Conservation (phyloP, 2,888 invertebrate species). For the Bursaphelenchus okinawaensis region DNA sequence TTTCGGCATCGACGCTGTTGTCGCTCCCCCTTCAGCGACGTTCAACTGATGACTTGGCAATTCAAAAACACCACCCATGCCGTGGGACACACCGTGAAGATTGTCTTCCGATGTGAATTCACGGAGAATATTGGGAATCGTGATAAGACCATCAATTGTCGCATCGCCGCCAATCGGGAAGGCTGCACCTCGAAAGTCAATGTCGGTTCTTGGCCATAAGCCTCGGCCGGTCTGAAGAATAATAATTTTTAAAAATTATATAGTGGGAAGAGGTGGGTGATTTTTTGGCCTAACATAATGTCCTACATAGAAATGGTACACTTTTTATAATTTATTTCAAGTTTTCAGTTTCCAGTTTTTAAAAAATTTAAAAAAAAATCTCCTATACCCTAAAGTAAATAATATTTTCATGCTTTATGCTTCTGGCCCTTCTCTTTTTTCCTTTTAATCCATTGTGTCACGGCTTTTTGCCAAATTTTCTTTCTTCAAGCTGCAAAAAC, state of each 20-base stretch:
- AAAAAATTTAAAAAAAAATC: no score
- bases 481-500: neutral
- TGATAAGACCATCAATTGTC: conserved; percentile 56
- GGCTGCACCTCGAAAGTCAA: conserved; percentile 53
- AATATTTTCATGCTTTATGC: no score
- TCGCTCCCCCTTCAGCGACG: conserved; percentile 45
- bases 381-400: no score
- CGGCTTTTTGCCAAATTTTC: neutral
- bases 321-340: no score
- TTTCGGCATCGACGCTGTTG: conserved; percentile 36
- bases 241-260: no score
- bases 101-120: conserved; percentile 41
- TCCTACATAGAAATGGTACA: no score
- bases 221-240: conserved; percentile 47
- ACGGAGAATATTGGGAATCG: conserved; percentile 54
- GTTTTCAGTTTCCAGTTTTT: no score
- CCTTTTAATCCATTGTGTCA: neutral
- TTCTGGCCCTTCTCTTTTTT: neutral
- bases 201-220: conserved; percentile 48
- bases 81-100: conserved; percentile 34
- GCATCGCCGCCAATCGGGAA: conserved; percentile 56
- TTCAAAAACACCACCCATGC: conserved; percentile 49
- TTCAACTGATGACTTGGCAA: conserved; percentile 50
- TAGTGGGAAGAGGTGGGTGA: no score
- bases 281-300: no score